Evolutionary conservation across 2,888 invertebrate genomes (phyloP), one percentile per base, ranked within the genome.

Genomic region (Leptinotarsa tumamoca): DNA sequence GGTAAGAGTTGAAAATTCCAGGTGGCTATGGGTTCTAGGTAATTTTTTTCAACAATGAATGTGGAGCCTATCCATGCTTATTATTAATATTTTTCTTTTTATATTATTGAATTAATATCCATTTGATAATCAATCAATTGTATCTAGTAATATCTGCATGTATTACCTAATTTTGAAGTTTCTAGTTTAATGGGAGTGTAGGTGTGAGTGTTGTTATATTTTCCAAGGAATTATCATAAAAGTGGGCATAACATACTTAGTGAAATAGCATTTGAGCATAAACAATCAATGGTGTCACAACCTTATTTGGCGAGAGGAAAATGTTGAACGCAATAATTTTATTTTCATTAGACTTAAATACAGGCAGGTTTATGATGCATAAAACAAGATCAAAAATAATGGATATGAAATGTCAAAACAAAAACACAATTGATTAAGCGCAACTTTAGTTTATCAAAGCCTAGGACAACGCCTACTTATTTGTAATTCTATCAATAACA

Each of bases 221-320:
- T 77, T 67, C 67, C 58, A 72, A 49, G 15, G 54, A 52, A 80
- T 78, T 80, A 77, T 51, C 78, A 80, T 80, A 80, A 73, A 58
- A 73, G 78, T 79, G 80, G 80, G 78, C 74, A 74, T 73, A 61
- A 76, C 71, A 71, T 76, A 75, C 71, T 76, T 69, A 72, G 66
- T 77, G 67, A 73, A 71, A 66, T 61, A 56, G 43, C 18, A 52
- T 75, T 68, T 68, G 43, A 71, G 58, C 72, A 73, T 76, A 80
- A 80, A 80, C 77, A 78, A 76, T 70, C 67, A 68, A 74, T 61
- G 72, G 78, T 72, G 67, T 71, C 83, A 82, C 83, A 81, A 83
- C 84, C 84, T 82, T 83, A 83, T 84, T 81, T 81, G 84, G 84
- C 50, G 43, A 74, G 78, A 80, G 79, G 73, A 80, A 80, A 81